Evolutionary conservation across 2,113 vertebrate species (phyloP).

Genomic region (Alosa alosa): DNA sequence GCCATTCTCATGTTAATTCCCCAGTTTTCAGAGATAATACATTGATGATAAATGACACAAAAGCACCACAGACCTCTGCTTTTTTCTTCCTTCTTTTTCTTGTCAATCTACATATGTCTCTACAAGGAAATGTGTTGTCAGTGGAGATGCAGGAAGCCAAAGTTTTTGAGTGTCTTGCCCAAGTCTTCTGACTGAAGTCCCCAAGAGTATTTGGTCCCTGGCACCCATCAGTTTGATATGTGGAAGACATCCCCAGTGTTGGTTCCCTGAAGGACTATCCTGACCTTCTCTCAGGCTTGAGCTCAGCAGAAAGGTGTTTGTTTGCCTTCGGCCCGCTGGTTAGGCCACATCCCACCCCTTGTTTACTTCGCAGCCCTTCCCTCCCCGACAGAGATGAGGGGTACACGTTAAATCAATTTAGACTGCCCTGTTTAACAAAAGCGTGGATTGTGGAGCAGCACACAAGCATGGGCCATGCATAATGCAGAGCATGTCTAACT

Average conservation of each 20-base stretch:
- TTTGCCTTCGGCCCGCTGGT: slow-evolving; percentile 46
- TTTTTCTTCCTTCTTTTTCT: background rate
- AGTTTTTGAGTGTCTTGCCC: background rate
- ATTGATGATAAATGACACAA: background rate
- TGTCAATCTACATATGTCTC: background rate
- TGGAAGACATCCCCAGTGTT: background rate
- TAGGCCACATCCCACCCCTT: slow-evolving; percentile 42
- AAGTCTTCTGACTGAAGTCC: background rate
- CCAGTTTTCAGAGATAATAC: background rate
- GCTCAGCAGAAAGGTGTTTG: slow-evolving; percentile 31
- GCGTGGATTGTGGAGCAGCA: slow-evolving; percentile 6
- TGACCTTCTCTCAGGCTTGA: slow-evolving; percentile 23
- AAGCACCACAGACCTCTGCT: background rate
- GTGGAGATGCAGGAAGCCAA: background rate
- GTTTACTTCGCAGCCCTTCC: slow-evolving; percentile 25
- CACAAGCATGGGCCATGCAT: slow-evolving; percentile 26
- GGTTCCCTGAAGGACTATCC: slow-evolving; percentile 19
- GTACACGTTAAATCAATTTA: slow-evolving; percentile 48
- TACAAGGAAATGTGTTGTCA: background rate
- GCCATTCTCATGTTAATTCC: background rate
- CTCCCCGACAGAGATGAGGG: background rate
- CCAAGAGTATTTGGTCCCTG: background rate
- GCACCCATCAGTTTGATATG: background rate
- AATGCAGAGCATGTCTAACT: slow-evolving; percentile 21
- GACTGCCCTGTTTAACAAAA: slow-evolving; percentile 22